Conservation (phyloP, 2,888 invertebrate genomes). For the Eupithecia subumbrata region DNA sequence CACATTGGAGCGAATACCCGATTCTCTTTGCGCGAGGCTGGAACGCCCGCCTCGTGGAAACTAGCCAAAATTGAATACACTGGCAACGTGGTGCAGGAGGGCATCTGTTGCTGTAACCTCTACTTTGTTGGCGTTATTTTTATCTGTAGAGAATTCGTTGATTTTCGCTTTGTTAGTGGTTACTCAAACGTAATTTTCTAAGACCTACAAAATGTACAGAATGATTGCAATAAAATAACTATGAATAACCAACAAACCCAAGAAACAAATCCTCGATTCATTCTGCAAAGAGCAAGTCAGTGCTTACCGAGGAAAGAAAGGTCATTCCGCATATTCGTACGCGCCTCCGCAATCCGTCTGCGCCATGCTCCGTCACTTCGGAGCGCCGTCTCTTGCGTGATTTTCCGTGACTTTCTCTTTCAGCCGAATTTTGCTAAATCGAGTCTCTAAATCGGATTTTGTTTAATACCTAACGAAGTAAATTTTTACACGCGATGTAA, state of each 20-base stretch:
- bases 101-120: background rate
- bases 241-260: too few species aligned
- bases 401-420: background rate
- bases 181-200: too few species aligned
- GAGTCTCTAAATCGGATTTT: background rate
- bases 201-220: too few species aligned
- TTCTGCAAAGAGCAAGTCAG: background rate
- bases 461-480: background rate
- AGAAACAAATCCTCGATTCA: background rate
- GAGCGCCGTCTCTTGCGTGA: background rate
- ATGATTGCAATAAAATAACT: too few species aligned
- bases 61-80: constrained; percentile 23
- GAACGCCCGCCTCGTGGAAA: constrained; percentile 16
- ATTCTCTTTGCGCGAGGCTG: constrained; percentile 23
- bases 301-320: background rate
- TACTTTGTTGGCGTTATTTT: background rate
- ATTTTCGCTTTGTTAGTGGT: background rate
- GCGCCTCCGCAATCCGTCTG: background rate
- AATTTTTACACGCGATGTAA: background rate
- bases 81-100: constrained; percentile 17
- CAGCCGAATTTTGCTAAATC: background rate
- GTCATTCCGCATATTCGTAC: too few species aligned
- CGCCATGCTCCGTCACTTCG: too few species aligned
- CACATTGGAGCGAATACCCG: constrained; percentile 7
- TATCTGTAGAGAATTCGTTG: background rate